Conservation (phyloP, 64 coral and sea anemone species). For the Montipora foliosa region DNA sequence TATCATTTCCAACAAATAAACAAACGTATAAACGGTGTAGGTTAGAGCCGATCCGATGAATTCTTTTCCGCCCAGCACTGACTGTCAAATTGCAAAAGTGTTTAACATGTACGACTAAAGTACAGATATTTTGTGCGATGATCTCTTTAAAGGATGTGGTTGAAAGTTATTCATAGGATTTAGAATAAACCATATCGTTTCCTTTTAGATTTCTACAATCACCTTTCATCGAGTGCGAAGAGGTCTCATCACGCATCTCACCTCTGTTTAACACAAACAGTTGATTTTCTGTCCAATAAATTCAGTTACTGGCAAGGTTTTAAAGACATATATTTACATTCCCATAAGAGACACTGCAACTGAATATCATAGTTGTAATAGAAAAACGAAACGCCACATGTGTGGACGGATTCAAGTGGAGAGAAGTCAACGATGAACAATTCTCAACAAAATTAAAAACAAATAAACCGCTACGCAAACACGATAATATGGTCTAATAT, state of each 20-base stretch:
- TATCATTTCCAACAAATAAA: conserved; percentile 8
- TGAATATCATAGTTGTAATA: background rate
- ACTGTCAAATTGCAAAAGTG: background rate
- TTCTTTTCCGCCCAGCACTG: background rate
- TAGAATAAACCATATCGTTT: background rate
- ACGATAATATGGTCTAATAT: conserved; percentile 9
- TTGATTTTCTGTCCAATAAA: background rate
- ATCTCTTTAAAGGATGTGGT: background rate
- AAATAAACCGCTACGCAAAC: conserved; percentile 5
- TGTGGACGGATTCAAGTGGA: background rate
- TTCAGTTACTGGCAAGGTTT: background rate
- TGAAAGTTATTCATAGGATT: conserved; percentile 18
- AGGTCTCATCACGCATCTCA: conserved; percentile 29
- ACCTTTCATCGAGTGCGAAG: conserved; percentile 22
- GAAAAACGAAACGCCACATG: background rate
- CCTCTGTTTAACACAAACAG: conserved; percentile 31
- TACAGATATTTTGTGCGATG: background rate
- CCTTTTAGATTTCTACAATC: conserved; percentile 8
- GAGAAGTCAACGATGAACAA: background rate
- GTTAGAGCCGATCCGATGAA: background rate
- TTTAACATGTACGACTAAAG: background rate
- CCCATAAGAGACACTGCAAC: background rate
- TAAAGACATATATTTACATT: background rate
- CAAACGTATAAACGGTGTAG: conserved; percentile 30
- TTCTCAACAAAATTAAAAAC: conserved; percentile 26